Evolutionary conservation across 2,797 vertebrate genomes (phyloP).

Genomic region (Chanos chanos): DNA sequence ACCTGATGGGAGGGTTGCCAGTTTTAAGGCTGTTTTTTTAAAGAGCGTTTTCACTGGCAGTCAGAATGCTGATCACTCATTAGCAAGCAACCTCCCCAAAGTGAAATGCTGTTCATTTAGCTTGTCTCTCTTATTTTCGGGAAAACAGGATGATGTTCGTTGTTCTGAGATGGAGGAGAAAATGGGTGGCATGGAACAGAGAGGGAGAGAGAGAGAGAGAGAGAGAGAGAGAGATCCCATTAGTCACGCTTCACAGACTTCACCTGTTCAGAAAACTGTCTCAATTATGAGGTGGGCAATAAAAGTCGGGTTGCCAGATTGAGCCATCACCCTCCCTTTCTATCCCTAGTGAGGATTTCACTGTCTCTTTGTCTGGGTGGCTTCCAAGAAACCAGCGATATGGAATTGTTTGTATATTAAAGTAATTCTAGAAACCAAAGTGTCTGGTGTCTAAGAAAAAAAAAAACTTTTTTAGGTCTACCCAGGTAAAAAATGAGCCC

Average conservation of each 20-base stretch:
- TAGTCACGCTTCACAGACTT: constrained; percentile 60
- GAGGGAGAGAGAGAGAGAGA: constrained; percentile 3
- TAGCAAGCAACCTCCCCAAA: no score
- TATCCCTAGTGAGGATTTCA: constrained; percentile 12
- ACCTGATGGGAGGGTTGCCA: background rate
- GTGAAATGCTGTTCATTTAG: no score
- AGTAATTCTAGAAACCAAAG: no score
- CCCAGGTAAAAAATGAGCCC: no score
- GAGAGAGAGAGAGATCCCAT: constrained; percentile 41
- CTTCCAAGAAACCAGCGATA: constrained; percentile 14
- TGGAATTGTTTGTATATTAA: no score
- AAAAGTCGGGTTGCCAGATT: constrained; percentile 58
- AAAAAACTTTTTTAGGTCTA: no score
- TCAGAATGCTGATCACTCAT: no score
- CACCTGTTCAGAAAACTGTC: constrained; percentile 58
- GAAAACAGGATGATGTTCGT: no score
- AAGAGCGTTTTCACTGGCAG: no score
- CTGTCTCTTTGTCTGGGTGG: constrained; percentile 16
- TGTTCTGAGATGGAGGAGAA: constrained; percentile 12
- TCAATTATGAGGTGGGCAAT: constrained; percentile 56
- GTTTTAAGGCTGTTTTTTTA: no score
- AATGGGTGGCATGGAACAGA: constrained; percentile 35
- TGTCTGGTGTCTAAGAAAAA: no score
- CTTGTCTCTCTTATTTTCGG: no score
- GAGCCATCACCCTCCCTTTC: constrained; percentile 48